A percentile compares a stretch with the other conserved stretches of the same genome.
These are phyloP conservation scores for Cynopterus brachyotis DNA, from an alignment of 2,113 vertebrate genomes.

Conservation along the genomic window DNA sequence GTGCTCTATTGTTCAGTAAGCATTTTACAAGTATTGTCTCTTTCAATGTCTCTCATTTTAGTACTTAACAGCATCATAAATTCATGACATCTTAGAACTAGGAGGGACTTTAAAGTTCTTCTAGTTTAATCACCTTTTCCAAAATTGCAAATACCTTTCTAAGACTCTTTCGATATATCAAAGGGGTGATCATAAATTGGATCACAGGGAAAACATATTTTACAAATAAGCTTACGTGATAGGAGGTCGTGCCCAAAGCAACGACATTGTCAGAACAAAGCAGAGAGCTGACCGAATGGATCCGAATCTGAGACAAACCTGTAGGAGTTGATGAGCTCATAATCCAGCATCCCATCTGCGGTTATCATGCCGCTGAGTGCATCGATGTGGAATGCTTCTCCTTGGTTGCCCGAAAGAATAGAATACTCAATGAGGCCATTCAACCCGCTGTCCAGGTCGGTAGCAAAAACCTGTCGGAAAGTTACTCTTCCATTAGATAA, in stretches of 20 bases:
- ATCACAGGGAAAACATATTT: background rate
- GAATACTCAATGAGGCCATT: slow-evolving; percentile 91
- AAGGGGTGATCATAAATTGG: background rate
- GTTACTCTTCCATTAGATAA: slow-evolving; percentile 60
- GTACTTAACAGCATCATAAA: background rate
- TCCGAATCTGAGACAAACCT: slow-evolving; percentile 82
- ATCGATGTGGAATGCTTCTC: slow-evolving; percentile 88
- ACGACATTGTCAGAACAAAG: background rate
- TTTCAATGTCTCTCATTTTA: background rate
- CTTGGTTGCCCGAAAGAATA: slow-evolving; percentile 91
- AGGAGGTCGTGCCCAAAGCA: background rate
- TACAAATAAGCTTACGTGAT: background rate
- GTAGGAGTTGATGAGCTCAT: slow-evolving; percentile 88
- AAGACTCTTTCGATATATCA: background rate
- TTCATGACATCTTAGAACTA: background rate
- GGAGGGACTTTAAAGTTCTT: background rate
- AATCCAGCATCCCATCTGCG: slow-evolving; percentile 87
- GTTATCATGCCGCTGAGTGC: slow-evolving; percentile 87
- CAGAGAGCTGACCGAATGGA: fast-evolving
- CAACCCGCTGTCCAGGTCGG: slow-evolving; percentile 89
- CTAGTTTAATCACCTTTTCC: background rate
- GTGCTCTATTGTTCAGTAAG: background rate
- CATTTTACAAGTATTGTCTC: background rate
- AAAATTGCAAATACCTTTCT: background rate
- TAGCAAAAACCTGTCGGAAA: slow-evolving; percentile 88